phyloP scores from a whole-genome alignment of 2,888 invertebrate species.

The Hemicrepidius hirtus region DNA sequence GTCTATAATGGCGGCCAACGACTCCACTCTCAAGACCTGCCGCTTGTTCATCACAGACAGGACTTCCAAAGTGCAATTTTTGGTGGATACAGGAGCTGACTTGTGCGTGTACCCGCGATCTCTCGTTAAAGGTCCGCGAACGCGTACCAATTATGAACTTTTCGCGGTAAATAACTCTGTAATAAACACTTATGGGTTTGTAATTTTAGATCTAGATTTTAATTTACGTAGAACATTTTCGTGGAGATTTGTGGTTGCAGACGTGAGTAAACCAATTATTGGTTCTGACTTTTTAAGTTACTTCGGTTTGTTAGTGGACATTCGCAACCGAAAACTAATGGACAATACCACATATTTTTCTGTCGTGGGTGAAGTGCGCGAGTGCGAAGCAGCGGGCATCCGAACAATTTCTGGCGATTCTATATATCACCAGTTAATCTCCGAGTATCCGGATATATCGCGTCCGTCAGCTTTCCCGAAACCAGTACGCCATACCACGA shows the following conservation, averaged over 20 bases:
- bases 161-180: conserved; percentile 35
- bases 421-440: background rate
- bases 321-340: conserved; percentile 34
- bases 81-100: conserved; percentile 35
- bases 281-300: conserved; percentile 54
- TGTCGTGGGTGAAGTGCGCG: background rate
- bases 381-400: background rate
- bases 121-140: background rate
- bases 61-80: background rate
- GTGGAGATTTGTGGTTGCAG: conserved; percentile 55
- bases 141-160: background rate
- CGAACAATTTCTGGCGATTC: background rate
- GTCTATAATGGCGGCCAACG: conserved; percentile 29
- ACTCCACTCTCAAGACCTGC: background rate
- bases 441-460: background rate
- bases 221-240: conserved; percentile 46
- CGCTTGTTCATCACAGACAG: conserved; percentile 31
- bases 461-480: background rate
- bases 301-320: conserved; percentile 42
- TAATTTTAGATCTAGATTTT: conserved; percentile 42
- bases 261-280: conserved; percentile 52
- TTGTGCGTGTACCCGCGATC: conserved; percentile 10
- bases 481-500: background rate
- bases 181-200: conserved; percentile 31
- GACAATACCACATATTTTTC: conserved; percentile 26